These are phyloP conservation scores for Drosophila mettleri DNA, from an alignment of 2,888 invertebrate species.

Conservation along the genomic window DNA sequence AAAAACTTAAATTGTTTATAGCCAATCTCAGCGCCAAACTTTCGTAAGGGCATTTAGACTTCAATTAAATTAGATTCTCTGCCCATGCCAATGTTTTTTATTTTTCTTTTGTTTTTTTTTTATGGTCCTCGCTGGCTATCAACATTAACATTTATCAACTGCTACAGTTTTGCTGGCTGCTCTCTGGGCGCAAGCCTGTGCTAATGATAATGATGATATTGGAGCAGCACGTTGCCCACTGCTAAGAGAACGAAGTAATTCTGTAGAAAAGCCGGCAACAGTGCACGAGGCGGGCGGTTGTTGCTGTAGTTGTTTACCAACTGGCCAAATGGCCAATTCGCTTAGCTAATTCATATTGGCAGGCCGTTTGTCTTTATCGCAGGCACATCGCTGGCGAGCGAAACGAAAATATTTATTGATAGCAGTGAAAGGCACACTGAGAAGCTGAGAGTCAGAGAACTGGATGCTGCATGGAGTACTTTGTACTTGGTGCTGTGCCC, in stretches of 20 bases:
- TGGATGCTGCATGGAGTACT: constrained; percentile 31
- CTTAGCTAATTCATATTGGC: constrained; percentile 79
- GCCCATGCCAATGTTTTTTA: constrained; percentile 4
- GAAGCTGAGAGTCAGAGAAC: constrained; percentile 20
- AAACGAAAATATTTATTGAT: constrained; percentile 73
- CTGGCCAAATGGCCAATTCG: constrained; percentile 75
- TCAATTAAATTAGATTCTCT: constrained; percentile 17
- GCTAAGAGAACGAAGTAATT: constrained; percentile 3
- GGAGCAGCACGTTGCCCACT: constrained; percentile 53
- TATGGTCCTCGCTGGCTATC: constrained; percentile 66
- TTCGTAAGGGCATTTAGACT: constrained; percentile 35
- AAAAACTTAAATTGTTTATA: no score
- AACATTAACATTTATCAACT: constrained; percentile 79
- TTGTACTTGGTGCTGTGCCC: constrained; percentile 49
- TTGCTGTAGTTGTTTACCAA: constrained; percentile 63
- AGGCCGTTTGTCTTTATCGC: constrained; percentile 78
- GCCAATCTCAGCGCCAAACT: neutral
- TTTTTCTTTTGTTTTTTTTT: constrained; percentile 19
- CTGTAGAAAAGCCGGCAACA: constrained; percentile 5
- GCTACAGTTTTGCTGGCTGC: constrained; percentile 66
- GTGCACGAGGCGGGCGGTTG: constrained; percentile 11
- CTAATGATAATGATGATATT: constrained; percentile 80
- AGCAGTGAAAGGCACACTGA: constrained; percentile 73
- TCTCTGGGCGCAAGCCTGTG: constrained; percentile 67
- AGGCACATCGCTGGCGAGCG: constrained; percentile 58